Base-by-base conservation (phyloP, 1,140 invertebrate species). In the Pteromalus puparum region DNA sequence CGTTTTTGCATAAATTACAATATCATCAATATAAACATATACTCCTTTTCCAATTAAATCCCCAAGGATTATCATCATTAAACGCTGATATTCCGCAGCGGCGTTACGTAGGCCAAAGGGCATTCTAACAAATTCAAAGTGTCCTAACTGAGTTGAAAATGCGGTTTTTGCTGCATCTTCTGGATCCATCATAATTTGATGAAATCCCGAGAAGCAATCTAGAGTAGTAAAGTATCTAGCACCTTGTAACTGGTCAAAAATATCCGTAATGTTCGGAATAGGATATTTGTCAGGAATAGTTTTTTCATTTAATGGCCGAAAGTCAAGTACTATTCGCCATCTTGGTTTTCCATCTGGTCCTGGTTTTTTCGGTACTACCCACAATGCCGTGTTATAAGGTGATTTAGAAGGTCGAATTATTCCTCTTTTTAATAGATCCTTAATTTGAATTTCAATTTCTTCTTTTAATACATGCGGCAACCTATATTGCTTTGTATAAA, bases 221-320 rank as follows among this genome's bases (percentile, higher is more conserved):
- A 94, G 82, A 0, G 89, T 87, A 24, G 90, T 87, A 82, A 93
- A 94, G 72, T 88, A 91, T 67, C 87, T 87, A 5, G 88, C 80
- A 2, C 88, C 88, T 9, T 86, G 86, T 48, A 94, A 74, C n/a
- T 87, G 82, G 80, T 93, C 89, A 15, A 89, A 42, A n/a, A 89
- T 90, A 12, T 93, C 91, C 10, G 90, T 88, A 70, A 94, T 93
- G 77, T 94, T 91, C 0, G 94, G 94, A 9, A 95, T 78, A 0
- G 94, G 94, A 87, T 92, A 95, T n/a, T 88, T 87, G 81, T 95
- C 94, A 6, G 87, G 88, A 10, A 91, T 87, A 1, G 91, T 92
- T 81, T 87, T 89, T 13, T 92, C 90, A 85, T 93, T 93, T 61
- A 93, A 70, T 77, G 84, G 73, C 84, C 91, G 72, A 72, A 90